Evolutionary conservation across 2,797 vertebrate genomes (phyloP), one percentile per base, ranked within the genome.

Genomic region (Hapalemur alaotrensis): DNA sequence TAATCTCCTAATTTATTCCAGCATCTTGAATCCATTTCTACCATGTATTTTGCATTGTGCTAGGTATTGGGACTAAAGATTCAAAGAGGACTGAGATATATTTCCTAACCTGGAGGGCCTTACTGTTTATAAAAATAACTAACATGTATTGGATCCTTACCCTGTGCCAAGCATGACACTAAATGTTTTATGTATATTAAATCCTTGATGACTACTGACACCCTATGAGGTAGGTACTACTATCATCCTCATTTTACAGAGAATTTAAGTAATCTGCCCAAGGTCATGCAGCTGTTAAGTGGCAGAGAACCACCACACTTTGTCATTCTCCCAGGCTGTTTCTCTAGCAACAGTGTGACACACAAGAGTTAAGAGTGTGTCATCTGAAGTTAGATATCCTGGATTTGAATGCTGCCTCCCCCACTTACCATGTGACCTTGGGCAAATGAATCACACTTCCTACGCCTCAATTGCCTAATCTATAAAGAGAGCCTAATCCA

Each of bases 381-480:
- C 95, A 59, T 75, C 67, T 54, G 38, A 46, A 95, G 67, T 48
- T 80, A 75, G 57, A 61, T 32, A 48, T 28, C 30, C 84, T 72
- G 35, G 43, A 25, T 81, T 67, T 92, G 41, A 93, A 72, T 22
- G 14, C 67, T 69, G 46, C 79, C 32, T 89, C 75, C 73, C 13
- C 48, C 2, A 35, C 81, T 85, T 83, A 59, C 48, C 81, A 75
- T 4, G 22, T 93, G 88, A 93, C 75, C 79, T 54, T 41, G 69
- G 20, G 84, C 86, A 73, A 87, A 94, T 84, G 83, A 94, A 83
- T 91, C 95, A 85, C 7, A 48, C 69, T 82, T 93, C 88, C 88
- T 65, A 81, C 12, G 4, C 67, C 18, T 95, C 93, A 46, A 9
- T 38, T 75, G 59, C 91, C 89, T 93, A 61, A 54, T 84, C 52